Conservation (phyloP, 2,888 invertebrate species). For the Scaptomyza cyrtandrae region DNA sequence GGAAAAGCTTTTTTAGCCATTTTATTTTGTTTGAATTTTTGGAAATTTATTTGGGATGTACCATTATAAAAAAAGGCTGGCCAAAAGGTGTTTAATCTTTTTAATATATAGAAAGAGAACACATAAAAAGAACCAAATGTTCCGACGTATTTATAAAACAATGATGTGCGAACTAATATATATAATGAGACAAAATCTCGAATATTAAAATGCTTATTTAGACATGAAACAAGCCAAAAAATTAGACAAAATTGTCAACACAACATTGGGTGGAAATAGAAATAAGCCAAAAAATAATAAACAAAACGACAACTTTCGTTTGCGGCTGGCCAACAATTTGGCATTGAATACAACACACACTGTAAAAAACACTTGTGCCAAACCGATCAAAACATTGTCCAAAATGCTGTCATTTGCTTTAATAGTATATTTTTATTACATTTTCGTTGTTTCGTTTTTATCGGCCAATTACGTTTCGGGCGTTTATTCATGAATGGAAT, state of each 20-base stretch:
- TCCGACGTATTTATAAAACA: constrained; percentile 58
- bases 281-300: constrained; percentile 26
- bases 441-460: constrained; percentile 39
- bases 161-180: constrained; percentile 52
- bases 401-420: constrained; percentile 54
- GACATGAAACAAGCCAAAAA: constrained; percentile 27
- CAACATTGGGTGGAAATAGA: constrained; percentile 30
- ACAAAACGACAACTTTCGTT: constrained; percentile 25
- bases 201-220: constrained; percentile 35
- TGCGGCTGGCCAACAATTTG: constrained; percentile 22
- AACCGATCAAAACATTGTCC: constrained; percentile 69
- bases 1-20: constrained; percentile 20
- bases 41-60: constrained; percentile 28
- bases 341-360: constrained; percentile 39
- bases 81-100: constrained; percentile 57
- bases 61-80: constrained; percentile 28
- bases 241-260: constrained; percentile 42
- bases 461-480: constrained; percentile 55
- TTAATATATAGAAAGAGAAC: constrained; percentile 22
- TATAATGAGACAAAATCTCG: constrained; percentile 25
- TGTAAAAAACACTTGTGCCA: constrained; percentile 61
- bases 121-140: not conserved
- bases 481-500: constrained; percentile 74
- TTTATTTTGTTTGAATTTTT: constrained; percentile 41
- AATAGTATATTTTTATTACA: constrained; percentile 59